phyloP scores from a whole-genome alignment of 2,888 invertebrate genomes.

The Eristalis intricaria region DNA sequence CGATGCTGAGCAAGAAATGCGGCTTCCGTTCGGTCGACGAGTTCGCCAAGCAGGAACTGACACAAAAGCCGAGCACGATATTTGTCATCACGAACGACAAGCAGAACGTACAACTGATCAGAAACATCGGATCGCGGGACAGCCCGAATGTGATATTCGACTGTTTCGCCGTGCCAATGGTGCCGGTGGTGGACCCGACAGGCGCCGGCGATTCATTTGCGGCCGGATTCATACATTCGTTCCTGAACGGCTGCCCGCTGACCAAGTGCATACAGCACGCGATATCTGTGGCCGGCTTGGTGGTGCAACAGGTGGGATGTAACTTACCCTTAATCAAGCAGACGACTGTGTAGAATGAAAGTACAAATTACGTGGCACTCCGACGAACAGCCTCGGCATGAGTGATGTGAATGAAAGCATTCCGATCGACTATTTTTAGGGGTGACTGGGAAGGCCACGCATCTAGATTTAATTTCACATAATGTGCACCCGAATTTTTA shows the following conservation, averaged over 20 bases:
- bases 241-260: conserved; percentile 79
- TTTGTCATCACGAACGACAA: conserved; percentile 86
- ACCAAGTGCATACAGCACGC: conserved; percentile 82
- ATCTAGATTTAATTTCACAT: conserved; percentile 9
- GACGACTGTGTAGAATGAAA: conserved; percentile 13
- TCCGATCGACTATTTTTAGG: background rate
- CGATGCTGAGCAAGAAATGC: conserved; percentile 79
- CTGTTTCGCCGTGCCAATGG: conserved; percentile 78
- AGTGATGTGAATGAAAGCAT: background rate
- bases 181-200: conserved; percentile 83
- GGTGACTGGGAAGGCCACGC: background rate
- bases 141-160: conserved; percentile 74
- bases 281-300: conserved; percentile 80
- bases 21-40: conserved; percentile 69
- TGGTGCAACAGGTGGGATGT: conserved; percentile 82
- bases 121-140: conserved; percentile 76
- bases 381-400: background rate
- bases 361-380: conserved; percentile 47
- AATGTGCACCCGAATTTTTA: conserved; percentile 12
- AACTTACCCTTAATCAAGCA: conserved; percentile 78
- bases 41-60: conserved; percentile 73
- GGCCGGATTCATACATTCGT: conserved; percentile 83
- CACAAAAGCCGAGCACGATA: conserved; percentile 79
- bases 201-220: conserved; percentile 85
- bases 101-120: conserved; percentile 82